Base-by-base conservation (phyloP, 2,888 invertebrate species). In the Ischnus inquisitorius region DNA sequence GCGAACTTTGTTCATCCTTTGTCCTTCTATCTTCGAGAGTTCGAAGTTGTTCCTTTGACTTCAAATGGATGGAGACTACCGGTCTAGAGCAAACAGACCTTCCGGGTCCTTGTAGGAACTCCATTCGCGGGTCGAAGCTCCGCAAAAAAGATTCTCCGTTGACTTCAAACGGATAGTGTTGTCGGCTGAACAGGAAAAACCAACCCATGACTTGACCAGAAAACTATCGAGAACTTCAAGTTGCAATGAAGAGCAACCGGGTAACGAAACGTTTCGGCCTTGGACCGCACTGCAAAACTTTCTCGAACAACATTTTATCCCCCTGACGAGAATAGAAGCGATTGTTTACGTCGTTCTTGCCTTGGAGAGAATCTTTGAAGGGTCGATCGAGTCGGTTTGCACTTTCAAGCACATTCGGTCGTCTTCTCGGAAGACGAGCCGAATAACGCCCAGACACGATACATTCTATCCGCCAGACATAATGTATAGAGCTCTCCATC, bases 341-440 rank as follows among this genome's bases (percentile, higher is more conserved):
- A 62, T 74, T 80, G 74, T 80, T 80, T 68, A 39, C 51, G 74
- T 16, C 28, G 48, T 41, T 74, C 22, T 25, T 16, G 48, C n/a
- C n/a, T 60, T 25, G 10, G 46, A 12, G 12, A 51, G 51, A 75
- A 69, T 75, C 57, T 64, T 75, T 34, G 64, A 69, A 62, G 34
- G 46, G 43, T 62, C 34, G 14, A 48, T 34, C 48, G n/a, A 64
- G 54, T 60, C 28, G 28, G 48, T 62, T 76, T 14, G 51, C 54
- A 71, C 54, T 41, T 46, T 51, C 76, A 28, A 69, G 76, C 14
- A 69, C 69, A 69, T 77, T 68, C 19, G 16, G 62, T 71, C 62
- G 25, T 57, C 16, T 60, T 62, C 16, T 39, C 22, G 57, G 19
- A 51, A 71, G 65, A 34, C 34, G 34, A 82, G 22, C 6, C 14